phyloP scores from a whole-genome alignment of 2,888 invertebrate species.

The Temnothorax unifasciatus region DNA sequence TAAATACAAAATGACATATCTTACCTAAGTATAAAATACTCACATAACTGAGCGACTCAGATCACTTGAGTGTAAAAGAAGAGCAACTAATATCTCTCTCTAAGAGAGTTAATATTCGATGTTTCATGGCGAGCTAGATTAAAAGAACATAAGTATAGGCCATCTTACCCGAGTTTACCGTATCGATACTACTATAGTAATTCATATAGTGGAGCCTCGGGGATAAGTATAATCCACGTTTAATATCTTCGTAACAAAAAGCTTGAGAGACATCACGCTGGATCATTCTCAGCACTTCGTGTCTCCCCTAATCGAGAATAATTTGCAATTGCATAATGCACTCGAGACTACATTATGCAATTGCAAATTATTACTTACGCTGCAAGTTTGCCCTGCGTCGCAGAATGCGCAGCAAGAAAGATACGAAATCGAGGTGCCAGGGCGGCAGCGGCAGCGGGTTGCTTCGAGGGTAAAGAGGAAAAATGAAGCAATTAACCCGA shows the following conservation, averaged over 20 bases:
- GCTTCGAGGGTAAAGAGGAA: slow-evolving; percentile 45
- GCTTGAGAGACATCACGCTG: not conserved
- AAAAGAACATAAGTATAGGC: too few species aligned
- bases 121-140: too few species aligned
- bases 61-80: too few species aligned
- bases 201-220: not conserved
- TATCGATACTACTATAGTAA: not conserved
- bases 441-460: not conserved
- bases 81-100: not conserved
- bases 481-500: slow-evolving; percentile 73
- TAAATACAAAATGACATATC: too few species aligned
- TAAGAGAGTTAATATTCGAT: slow-evolving; percentile 4
- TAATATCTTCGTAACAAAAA: not conserved
- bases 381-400: not conserved
- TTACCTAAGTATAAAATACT: too few species aligned
- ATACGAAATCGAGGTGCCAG: slow-evolving; percentile 39
- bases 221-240: not conserved
- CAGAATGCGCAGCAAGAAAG: slow-evolving; percentile 5
- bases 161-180: too few species aligned
- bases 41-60: too few species aligned
- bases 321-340: slow-evolving; percentile 52
- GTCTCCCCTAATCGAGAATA: slow-evolving; percentile 35
- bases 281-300: not conserved
- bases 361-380: not conserved
- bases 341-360: slow-evolving; percentile 26